Percentiles rank a stretch among this genome's conserved stretches.
Evolutionary conservation across 2,888 invertebrate species (phyloP).

Genomic region (Cheilosia vulpina): DNA sequence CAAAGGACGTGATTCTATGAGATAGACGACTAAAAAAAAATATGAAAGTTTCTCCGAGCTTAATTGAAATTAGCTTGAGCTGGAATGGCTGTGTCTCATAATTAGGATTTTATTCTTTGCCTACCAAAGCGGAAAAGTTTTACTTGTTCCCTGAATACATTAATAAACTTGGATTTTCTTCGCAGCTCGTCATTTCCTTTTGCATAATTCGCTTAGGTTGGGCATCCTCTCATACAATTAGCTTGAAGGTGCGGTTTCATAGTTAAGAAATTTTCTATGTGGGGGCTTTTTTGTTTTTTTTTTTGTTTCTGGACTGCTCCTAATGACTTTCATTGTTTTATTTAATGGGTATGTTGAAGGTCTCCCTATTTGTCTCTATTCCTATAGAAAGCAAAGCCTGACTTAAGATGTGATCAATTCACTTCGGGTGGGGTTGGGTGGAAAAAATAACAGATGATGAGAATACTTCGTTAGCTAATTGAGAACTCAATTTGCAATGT

Average conservation of each 20-base stretch:
- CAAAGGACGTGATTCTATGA: neutral
- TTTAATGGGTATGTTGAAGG: constrained; percentile 5
- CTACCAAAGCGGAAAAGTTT: constrained; percentile 49
- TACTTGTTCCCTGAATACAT: constrained; percentile 15
- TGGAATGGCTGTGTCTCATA: constrained; percentile 34
- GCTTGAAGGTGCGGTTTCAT: constrained; percentile 25
- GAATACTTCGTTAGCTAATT: no score
- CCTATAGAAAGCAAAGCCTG: no score
- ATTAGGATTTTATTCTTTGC: constrained; percentile 55
- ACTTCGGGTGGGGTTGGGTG: no score
- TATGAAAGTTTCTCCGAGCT: constrained; percentile 17
- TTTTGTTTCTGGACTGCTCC: neutral
- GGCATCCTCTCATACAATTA: neutral
- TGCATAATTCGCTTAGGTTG: neutral
- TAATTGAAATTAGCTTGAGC: constrained; percentile 59
- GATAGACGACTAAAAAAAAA: neutral
- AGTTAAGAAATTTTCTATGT: constrained; percentile 57
- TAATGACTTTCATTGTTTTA: constrained; percentile 38
- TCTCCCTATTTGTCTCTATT: no score
- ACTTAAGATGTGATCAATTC: no score
- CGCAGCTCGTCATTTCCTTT: constrained; percentile 3
- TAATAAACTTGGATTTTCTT: neutral
- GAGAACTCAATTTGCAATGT: no score
- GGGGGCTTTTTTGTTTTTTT: constrained; percentile 7
- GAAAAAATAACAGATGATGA: no score